These are phyloP conservation scores for Caenorhabditis tropicalis DNA, from an alignment of 1,140 invertebrate genomes.

Conservation along the genomic window DNA sequence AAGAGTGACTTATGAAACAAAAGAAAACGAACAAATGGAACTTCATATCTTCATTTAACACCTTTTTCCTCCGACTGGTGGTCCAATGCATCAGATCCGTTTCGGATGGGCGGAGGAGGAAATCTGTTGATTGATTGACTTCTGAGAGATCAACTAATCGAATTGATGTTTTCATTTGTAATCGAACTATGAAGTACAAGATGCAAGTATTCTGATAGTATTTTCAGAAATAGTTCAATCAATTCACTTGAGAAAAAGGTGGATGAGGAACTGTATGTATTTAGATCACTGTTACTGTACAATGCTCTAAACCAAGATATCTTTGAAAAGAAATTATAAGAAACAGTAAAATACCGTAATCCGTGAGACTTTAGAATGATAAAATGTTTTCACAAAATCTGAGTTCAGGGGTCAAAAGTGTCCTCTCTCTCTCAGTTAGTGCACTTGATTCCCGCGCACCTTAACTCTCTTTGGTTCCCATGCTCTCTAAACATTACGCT, in stretches of 20 bases:
- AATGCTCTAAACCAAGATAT: too few species aligned
- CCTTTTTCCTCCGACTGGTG: not conserved
- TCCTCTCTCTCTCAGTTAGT: constrained; percentile 25
- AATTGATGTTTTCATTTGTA: constrained; percentile 15
- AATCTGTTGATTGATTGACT: not conserved
- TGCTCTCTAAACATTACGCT: constrained; percentile 41
- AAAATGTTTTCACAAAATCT: constrained; percentile 13
- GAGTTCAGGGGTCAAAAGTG: constrained; percentile 31
- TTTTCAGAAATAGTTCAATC: too few species aligned
- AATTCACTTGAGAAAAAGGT: too few species aligned
- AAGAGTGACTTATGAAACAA: too few species aligned
- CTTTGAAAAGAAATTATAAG: not conserved
- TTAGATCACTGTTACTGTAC: too few species aligned
- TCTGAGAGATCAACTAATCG: not conserved
- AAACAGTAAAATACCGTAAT: not conserved
- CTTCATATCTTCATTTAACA: not conserved
- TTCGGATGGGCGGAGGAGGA: not conserved
- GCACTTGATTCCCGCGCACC: constrained; percentile 39
- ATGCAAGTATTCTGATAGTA: too few species aligned
- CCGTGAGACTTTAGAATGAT: not conserved
- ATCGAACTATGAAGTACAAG: not conserved
- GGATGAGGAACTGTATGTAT: too few species aligned
- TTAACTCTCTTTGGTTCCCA: not conserved
- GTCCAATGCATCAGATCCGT: not conserved
- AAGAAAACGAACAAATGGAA: too few species aligned